A percentile compares a stretch with the other conserved stretches of the same genome.
Evolutionary conservation across 2,888 invertebrate genomes (phyloP).

Genomic region (Cephus spinipes): DNA sequence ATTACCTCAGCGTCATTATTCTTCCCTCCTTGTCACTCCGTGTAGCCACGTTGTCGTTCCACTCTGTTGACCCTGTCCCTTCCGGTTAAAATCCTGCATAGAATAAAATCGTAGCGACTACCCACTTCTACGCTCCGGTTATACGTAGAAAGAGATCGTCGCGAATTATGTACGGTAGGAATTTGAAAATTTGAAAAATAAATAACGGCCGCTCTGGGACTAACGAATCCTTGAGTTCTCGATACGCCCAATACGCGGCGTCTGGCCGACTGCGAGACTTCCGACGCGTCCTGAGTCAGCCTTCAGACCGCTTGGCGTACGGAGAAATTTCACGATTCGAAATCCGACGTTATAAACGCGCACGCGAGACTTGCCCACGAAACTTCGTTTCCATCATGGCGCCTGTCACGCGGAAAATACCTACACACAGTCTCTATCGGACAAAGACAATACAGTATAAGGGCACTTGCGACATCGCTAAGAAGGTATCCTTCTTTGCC

Average conservation of each 20-base stretch:
- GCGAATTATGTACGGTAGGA: neutral
- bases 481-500: neutral
- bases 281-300: neutral
- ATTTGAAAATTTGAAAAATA: neutral
- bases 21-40: neutral
- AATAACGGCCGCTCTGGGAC: neutral
- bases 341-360: neutral
- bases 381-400: neutral
- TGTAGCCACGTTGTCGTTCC: constrained; percentile 3
- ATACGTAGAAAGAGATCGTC: neutral
- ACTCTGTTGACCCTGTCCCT: constrained; percentile 8
- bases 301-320: neutral
- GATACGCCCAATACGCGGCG: neutral
- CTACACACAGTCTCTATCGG: neutral
- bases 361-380: neutral
- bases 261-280: too few relatives aligned
- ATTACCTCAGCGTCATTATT: constrained; percentile 6
- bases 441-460: neutral
- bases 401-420: neutral
- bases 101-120: neutral
- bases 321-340: neutral
- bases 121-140: neutral
- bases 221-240: neutral
- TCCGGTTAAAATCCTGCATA: neutral
- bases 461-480: neutral